Evolutionary conservation across 2,797 vertebrate species (phyloP).

Genomic region (Gambelia wislizenii): DNA sequence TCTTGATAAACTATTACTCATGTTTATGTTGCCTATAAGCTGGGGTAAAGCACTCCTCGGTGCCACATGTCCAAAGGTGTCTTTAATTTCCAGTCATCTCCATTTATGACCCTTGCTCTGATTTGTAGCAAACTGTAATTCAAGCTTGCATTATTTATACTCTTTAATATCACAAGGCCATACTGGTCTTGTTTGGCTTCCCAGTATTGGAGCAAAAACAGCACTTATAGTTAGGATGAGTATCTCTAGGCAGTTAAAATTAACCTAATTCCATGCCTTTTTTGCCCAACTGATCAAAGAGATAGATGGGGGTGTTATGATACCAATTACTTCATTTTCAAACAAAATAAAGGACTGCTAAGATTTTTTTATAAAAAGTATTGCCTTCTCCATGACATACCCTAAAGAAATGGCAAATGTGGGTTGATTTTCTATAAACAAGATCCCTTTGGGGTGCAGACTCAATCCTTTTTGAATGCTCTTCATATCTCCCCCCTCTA

Average conservation of each 20-base stretch:
- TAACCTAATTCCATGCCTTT: conserved; percentile 4
- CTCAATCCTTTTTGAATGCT: background rate
- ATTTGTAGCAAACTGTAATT: conserved; percentile 30
- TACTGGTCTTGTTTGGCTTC: conserved; percentile 13
- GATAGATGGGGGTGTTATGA: conserved; percentile 18
- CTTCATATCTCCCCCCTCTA: background rate
- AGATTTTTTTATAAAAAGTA: background rate
- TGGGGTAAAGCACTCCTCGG: conserved; percentile 30
- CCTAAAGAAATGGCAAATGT: background rate
- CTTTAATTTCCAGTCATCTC: conserved; percentile 44
- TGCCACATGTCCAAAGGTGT: conserved; percentile 20
- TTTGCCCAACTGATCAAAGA: conserved; percentile 13
- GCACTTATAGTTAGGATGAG: background rate
- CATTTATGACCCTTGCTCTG: conserved; percentile 21
- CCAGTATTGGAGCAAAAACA: background rate
- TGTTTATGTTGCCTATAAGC: conserved; percentile 30
- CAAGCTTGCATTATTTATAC: conserved; percentile 8
- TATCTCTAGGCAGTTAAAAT: background rate
- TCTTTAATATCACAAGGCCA: background rate
- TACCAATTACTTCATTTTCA: conserved; percentile 12
- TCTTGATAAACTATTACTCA: background rate
- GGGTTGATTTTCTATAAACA: background rate
- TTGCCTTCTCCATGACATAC: background rate
- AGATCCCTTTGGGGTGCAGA: background rate
- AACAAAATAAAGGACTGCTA: background rate